Conservation (phyloP, 2,888 invertebrate species). For the Sinodicranocentrus sp. region DNA sequence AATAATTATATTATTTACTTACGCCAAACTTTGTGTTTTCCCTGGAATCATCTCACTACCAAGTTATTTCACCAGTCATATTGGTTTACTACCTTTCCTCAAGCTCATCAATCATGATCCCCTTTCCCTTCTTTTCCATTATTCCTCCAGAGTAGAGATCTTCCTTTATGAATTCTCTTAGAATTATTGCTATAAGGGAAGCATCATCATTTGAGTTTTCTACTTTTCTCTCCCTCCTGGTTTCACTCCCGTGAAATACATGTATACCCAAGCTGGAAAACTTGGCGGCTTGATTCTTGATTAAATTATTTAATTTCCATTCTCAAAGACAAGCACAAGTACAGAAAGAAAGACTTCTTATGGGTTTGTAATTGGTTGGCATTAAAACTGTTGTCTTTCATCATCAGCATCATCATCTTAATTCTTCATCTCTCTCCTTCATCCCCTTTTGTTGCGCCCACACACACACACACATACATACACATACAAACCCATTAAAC, state of each 20-base stretch:
- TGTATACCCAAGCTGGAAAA: not conserved
- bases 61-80: too few species aligned
- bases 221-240: not conserved
- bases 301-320: conserved; percentile 67
- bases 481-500: conserved; percentile 19
- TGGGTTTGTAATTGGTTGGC: conserved; percentile 65
- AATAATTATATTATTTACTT: conserved; percentile 8
- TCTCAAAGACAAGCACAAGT: conserved; percentile 53
- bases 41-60: too few species aligned
- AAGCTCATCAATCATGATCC: conserved; percentile 63
- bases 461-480: conserved; percentile 16
- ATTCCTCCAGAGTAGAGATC: conserved; percentile 13
- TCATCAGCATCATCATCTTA: conserved; percentile 16
- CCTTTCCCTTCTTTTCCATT: conserved; percentile 35
- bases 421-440: conserved; percentile 7
- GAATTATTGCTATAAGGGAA: not conserved
- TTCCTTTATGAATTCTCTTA: not conserved
- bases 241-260: not conserved
- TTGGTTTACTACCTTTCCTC: conserved; percentile 33
- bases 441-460: conserved; percentile 12
- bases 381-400: conserved; percentile 66
- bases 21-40: too few species aligned
- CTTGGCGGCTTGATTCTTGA: conserved; percentile 50
- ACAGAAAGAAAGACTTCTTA: conserved; percentile 39
- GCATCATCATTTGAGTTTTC: not conserved